Base-by-base conservation (phyloP, 1,140 invertebrate species). In the Drosophila chauvacae region DNA sequence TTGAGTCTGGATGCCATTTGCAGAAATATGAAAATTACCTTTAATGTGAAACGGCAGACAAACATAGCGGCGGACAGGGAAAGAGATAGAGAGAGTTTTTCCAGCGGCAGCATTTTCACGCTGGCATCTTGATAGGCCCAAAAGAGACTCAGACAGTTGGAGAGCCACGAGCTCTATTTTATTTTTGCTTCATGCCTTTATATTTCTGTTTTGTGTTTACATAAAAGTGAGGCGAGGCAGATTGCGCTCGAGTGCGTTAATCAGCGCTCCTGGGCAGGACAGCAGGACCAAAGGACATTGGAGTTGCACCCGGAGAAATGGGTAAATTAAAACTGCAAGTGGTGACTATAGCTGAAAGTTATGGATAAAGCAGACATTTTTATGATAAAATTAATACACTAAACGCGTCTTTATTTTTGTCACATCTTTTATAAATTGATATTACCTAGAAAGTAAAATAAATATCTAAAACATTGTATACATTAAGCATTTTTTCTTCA, bases 191-290 rank as follows among this genome's bases (percentile, higher is more conserved):
- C 77, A 30, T 86, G 82, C 82, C 82, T 86, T 86, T 86, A 86
- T 86, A 86, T 90, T 73, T 90, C 85, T 87, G 85, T 90, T 88
- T 90, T 87, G 84, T 88, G 84, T 90, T 87, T 87, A 88, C 85
- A 87, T 80, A 88, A 87, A 90, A 88, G 85, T 87, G 84, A 87
- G 88, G 85, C 83, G 85, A 85, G 84, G 73, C 84, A 88, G 85
- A 90, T 88, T 88, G 81, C 85, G 84, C 84, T 90, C 85, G 85
- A 88, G 84, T 88, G 84, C 84, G 84, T 90, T 88, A 88, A 88
- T 88, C 84, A 88, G 81, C 84, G 84, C 81, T 78, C 66, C 74
- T 72, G 86, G 81, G 77, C 78, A 84, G 72, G 71, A 50, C 63
- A 14, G 30, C 28, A 23, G 33, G 42, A 63, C 33, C 37, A 48